Evolutionary conservation across 2,888 invertebrate species (phyloP), one percentile per base, ranked within the genome.

Genomic region (Zeuzera pyrina): DNA sequence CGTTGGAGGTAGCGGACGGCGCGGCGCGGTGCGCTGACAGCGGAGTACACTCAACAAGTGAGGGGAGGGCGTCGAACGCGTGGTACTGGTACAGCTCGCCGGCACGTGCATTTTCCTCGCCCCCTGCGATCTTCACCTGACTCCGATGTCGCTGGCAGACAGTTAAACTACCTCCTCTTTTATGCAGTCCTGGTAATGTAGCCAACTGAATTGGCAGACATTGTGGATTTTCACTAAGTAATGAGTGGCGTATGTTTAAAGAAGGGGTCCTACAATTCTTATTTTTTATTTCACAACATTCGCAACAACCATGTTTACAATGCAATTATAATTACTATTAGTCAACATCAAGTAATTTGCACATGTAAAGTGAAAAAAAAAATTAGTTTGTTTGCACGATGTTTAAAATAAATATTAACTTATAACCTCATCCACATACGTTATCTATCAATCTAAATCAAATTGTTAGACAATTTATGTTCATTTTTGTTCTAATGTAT

Each of bases 131-230:
- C 44, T 39, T 33, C 50, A 30, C 39, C 40, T 41, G 43, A 41
- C 51, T 45, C 51, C 51, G 36, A 45, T 45, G 53, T 49, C 59
- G 37, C 47, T 52, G 55, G 37, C 47, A 52, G 55, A 62, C 62
- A 61, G 54, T 46, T 58, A 53, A 45, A 65, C 65, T 66, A 67
- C 65, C 57, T 55, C 45, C 43, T 41, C 42, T 38, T 42, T 47
- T 52, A 55, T 78, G 68, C 53, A 49, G 38, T 51, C 72, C 71
- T 79, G 57, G 78, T 81, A 76, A 58, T 39, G 40, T 45, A 49
- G 45, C 56, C 61, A 62, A 73, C 65, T 48, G 63, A 74, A 74
- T 76, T 77, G 76, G 74, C 77, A 76, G 77, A 77, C 77, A 74
- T 73, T 69, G 66, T 72, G 66, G 65, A 67, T 64, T 34, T 62